A percentile compares a stretch with the other conserved stretches of the same genome.
phyloP scores from a whole-genome alignment of 2,888 invertebrate species.

The Hylaea fasciaria region DNA sequence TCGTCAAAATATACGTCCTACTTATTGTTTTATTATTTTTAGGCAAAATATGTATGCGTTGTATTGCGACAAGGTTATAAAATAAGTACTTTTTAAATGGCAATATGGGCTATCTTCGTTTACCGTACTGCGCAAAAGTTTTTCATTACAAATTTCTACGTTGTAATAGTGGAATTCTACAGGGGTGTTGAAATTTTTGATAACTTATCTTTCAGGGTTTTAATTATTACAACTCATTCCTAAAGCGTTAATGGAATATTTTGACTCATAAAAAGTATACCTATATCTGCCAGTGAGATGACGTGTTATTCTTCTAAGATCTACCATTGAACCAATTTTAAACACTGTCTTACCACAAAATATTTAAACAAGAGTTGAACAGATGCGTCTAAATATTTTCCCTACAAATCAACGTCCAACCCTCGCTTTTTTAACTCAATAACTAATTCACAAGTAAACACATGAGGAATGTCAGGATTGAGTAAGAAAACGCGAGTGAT shows the following conservation, averaged over 20 bases:
- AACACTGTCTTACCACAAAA: too few species aligned
- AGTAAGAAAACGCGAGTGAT: too few species aligned
- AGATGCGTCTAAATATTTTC: too few species aligned
- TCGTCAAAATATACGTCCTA: constrained; percentile 5
- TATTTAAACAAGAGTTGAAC: too few species aligned
- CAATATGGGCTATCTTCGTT: constrained; percentile 24
- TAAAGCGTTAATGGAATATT: neutral
- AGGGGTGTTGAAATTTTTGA: constrained; percentile 22
- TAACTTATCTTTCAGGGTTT: constrained; percentile 10
- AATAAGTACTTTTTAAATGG: too few species aligned
- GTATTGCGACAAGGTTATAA: constrained; percentile 13
- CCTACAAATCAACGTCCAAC: too few species aligned
- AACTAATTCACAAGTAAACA: too few species aligned
- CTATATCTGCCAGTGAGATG: too few species aligned
- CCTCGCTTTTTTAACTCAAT: too few species aligned
- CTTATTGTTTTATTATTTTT: neutral
- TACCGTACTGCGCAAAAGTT: constrained; percentile 49
- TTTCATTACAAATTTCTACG: constrained; percentile 45
- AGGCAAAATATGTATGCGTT: neutral
- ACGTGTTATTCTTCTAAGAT: neutral
- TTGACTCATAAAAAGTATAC: neutral
- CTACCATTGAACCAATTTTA: too few species aligned
- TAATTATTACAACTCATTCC: neutral
- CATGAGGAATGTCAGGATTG: too few species aligned
- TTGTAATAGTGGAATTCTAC: constrained; percentile 26